Evolutionary conservation across 1,140 invertebrate species (phyloP), one percentile per base, ranked within the genome.

Genomic region (Neotoxoptera formosana): DNA sequence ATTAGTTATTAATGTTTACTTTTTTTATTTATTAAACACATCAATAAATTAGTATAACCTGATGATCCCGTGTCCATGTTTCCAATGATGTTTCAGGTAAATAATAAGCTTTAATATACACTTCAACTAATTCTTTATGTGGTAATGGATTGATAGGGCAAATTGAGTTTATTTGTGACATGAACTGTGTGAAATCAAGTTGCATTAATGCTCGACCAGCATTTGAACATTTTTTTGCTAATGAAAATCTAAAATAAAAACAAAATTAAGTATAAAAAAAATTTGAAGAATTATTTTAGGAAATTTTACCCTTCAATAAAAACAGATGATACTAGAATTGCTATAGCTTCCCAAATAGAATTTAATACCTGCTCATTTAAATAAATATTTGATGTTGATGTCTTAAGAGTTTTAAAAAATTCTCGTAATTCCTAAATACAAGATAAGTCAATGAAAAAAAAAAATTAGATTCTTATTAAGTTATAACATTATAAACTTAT

Each of bases 171-270:
- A 99, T 96, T 95, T 99, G 99, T 21, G 97, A 97, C 91, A 99
- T 96, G 93, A 99, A 97, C 95, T 99, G 99, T 45, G 98, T 98
- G 95, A 99, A 99, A 96, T 99, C 99, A 8, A 99, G 96, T 95
- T 99, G 99, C 99, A 99, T 99, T 7, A 99, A 95, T 0, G 98
- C 99, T 94, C 99, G 95, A 2, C 99, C 99, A 94, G 98, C 99
- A 94, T 99, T 99, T 0, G 98, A 98, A 96, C 99, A 99, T 95
- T 99, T 99, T 94, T 97, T 98, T 2, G 98, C 98, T 95, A 96
- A 97, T 17, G 98, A 97, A 96, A 98, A 99, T 14, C 97, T 98
- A 94, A 25, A 95, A 94, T 94, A 94, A 94, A 94, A 94, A 93
- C 45, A 67, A 91, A 45, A 56, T 67, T 83, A 17, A 60, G n/a